Evolutionary conservation across 2,888 invertebrate species (phyloP).

Genomic region (Drosophila conformis): DNA sequence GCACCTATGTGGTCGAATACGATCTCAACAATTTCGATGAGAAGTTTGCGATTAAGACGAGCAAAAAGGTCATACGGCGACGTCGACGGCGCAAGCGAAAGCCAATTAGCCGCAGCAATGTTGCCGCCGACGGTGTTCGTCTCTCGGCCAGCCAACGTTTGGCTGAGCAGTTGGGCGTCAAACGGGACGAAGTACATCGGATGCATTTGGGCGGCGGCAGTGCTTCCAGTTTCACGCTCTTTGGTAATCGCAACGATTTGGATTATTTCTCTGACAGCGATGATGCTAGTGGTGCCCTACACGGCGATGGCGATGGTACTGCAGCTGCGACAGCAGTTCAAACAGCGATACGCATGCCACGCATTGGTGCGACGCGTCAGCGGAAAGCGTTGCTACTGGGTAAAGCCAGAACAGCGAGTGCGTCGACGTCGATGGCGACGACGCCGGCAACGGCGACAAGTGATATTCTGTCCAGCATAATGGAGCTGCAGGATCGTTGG

Average conservation of each 20-base stretch:
- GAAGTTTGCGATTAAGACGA: conserved; percentile 87
- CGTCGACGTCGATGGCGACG: neutral
- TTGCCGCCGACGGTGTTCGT: conserved; percentile 29
- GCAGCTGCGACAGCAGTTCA: conserved; percentile 81
- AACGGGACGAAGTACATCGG: conserved; percentile 59
- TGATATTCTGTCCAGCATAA: conserved; percentile 89
- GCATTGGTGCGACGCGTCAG: conserved; percentile 71
- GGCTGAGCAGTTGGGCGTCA: conserved; percentile 81
- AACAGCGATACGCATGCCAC: conserved; percentile 81
- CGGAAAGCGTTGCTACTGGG: conserved; percentile 78
- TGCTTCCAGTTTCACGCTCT: conserved; percentile 87
- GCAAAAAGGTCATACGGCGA: conserved; percentile 85
- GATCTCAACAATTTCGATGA: conserved; percentile 87
- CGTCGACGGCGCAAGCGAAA: conserved; percentile 72
- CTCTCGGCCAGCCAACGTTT: conserved; percentile 81
- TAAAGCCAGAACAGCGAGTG: conserved; percentile 51
- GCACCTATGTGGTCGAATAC: conserved; percentile 89
- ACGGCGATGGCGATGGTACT: conserved; percentile 84
- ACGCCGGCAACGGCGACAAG: conserved; percentile 78
- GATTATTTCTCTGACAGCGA: conserved; percentile 89
- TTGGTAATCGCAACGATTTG: conserved; percentile 89
- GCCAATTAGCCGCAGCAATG: neutral
- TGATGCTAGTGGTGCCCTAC: conserved; percentile 62
- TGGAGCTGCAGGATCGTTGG: conserved; percentile 89
- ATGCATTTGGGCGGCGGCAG: conserved; percentile 62